A percentile compares a stretch with the other conserved stretches of the same genome.
These are phyloP conservation scores for Dendropsophus ebraccatus DNA, from an alignment of 2,113 vertebrate genomes.

Conservation along the genomic window DNA sequence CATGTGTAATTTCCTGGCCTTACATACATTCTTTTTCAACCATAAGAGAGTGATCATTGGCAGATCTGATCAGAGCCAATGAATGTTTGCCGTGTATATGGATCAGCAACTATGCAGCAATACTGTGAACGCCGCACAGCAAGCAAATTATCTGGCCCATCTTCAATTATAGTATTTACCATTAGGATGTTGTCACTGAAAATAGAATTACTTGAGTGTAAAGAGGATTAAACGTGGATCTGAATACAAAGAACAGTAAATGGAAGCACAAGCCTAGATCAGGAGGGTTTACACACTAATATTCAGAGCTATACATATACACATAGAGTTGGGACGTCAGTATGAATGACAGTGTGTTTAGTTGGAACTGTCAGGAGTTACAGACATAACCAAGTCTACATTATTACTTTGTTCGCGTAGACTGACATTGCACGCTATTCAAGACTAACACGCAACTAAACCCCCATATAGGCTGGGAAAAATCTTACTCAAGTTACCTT, in stretches of 20 bases:
- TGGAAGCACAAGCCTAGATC: not conserved
- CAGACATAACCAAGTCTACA: not conserved
- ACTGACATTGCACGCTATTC: not conserved
- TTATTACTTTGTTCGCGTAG: not conserved
- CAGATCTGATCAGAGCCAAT: not conserved
- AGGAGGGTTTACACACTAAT: not conserved
- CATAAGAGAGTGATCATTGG: too few relatives aligned
- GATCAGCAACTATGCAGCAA: not conserved
- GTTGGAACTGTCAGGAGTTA: not conserved
- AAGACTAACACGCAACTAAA: not conserved
- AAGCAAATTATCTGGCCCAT: not conserved
- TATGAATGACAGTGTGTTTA: not conserved
- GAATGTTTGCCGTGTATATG: not conserved
- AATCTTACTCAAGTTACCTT: not conserved
- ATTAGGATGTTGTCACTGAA: constrained; percentile 33
- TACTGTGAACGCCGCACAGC: not conserved
- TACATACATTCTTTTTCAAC: too few relatives aligned
- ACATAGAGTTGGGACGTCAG: not conserved
- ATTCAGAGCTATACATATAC: not conserved
- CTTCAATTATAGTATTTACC: constrained; percentile 36
- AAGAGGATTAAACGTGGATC: constrained; percentile 39
- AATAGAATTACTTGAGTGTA: constrained; percentile 35
- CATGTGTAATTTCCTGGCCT: too few relatives aligned
- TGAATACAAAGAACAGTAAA: not conserved
- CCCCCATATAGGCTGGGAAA: not conserved